phyloP scores from a whole-genome alignment of 2,888 invertebrate species.

The Pomacea canaliculata region DNA sequence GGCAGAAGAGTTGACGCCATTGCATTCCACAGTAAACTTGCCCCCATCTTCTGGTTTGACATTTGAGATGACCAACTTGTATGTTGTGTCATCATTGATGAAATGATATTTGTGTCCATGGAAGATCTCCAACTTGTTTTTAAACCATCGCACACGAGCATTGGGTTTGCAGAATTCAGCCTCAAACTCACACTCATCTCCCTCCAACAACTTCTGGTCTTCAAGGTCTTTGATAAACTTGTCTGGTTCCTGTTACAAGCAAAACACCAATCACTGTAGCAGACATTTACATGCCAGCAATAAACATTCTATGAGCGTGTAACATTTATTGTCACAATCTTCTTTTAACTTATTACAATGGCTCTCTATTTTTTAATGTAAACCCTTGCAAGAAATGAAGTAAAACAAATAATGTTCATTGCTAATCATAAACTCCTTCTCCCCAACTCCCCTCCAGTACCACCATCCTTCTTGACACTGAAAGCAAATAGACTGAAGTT shows the following conservation, averaged over 20 bases:
- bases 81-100: slow-evolving; percentile 88
- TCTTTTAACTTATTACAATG: too few relatives aligned
- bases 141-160: slow-evolving; percentile 71
- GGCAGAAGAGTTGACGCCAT: slow-evolving; percentile 87
- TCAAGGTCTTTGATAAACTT: slow-evolving; percentile 91
- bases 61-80: slow-evolving; percentile 88
- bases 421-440: too few relatives aligned
- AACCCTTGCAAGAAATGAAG: too few relatives aligned
- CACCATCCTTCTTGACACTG: too few relatives aligned
- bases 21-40: slow-evolving; percentile 95
- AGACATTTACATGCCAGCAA: neutral
- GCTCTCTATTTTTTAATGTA: too few relatives aligned
- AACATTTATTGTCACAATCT: too few relatives aligned
- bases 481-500: too few relatives aligned
- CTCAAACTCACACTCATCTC: slow-evolving; percentile 93
- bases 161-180: slow-evolving; percentile 97
- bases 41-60: slow-evolving; percentile 98
- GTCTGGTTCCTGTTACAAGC: slow-evolving; percentile 55
- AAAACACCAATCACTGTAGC: neutral
- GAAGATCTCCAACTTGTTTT: slow-evolving; percentile 86
- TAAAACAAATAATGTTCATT: too few relatives aligned
- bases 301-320: too few relatives aligned
- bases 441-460: too few relatives aligned
- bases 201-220: slow-evolving; percentile 95
- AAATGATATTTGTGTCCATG: slow-evolving; percentile 97